Percentiles rank a stretch among this genome's conserved stretches.
These are phyloP conservation scores for Podarcis lilfordi DNA, from an alignment of 2,797 vertebrate species.

Conservation along the genomic window DNA sequence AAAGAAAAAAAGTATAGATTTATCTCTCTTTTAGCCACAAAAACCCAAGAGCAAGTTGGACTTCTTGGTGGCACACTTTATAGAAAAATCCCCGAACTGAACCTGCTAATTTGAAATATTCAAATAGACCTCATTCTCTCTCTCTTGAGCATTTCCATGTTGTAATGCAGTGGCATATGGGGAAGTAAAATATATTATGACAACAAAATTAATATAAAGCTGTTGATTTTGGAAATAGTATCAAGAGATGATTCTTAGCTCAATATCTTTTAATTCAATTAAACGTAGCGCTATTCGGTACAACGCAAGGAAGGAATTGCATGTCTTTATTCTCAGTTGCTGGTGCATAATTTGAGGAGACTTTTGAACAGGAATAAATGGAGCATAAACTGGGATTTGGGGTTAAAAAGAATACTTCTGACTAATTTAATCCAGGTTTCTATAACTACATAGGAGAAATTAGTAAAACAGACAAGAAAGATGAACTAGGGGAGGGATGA, in stretches of 20 bases:
- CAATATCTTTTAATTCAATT: slow-evolving; percentile 74
- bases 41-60: slow-evolving; percentile 62
- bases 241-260: slow-evolving; percentile 69
- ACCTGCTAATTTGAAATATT: slow-evolving; percentile 76
- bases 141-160: slow-evolving; percentile 63
- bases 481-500: not conserved
- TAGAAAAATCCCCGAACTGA: slow-evolving; percentile 35
- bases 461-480: not conserved
- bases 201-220: slow-evolving; percentile 74
- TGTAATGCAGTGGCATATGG: slow-evolving; percentile 68
- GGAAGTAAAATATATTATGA: slow-evolving; percentile 71
- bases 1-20: slow-evolving; percentile 55
- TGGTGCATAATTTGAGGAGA: slow-evolving; percentile 28
- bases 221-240: slow-evolving; percentile 64
- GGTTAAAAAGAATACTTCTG: not conserved
- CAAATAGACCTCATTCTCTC: slow-evolving; percentile 66
- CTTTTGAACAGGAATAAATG: slow-evolving; percentile 16
- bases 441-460: not conserved
- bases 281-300: slow-evolving; percentile 62
- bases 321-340: slow-evolving; percentile 54
- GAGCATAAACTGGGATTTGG: not conserved
- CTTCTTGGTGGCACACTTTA: not conserved
- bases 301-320: slow-evolving; percentile 57
- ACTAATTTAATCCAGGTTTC: not conserved
- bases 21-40: slow-evolving; percentile 68